phyloP scores from a whole-genome alignment of 2,797 vertebrate genomes.

The Myiotriccus ornatus region DNA sequence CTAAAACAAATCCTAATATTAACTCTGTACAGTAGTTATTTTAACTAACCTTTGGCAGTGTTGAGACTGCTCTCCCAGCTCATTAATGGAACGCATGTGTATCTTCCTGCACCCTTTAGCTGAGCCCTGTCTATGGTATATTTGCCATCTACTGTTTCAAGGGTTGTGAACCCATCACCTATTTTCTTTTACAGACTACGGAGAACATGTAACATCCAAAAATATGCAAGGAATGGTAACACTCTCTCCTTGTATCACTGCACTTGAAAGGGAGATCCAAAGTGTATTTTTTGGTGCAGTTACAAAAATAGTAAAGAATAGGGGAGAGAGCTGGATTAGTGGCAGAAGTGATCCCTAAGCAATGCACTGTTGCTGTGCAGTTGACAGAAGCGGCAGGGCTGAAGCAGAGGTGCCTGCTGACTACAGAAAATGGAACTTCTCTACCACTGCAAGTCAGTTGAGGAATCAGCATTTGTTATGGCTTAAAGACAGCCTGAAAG shows the following conservation, averaged over 20 bases:
- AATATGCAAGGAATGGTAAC: constrained; percentile 75
- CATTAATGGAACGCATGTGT: constrained; percentile 75
- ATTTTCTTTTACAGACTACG: constrained; percentile 69
- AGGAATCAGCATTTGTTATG: not conserved
- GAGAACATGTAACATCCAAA: constrained; percentile 54
- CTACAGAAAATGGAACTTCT: not conserved
- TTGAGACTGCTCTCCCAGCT: constrained; percentile 59
- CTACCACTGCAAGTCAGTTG: not conserved
- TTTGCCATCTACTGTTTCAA: constrained; percentile 41
- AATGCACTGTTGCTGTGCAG: not conserved
- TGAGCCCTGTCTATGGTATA: constrained; percentile 53
- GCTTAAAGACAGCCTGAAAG: not conserved
- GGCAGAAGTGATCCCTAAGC: not conserved
- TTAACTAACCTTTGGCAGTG: constrained; percentile 73
- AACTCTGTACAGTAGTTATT: not conserved
- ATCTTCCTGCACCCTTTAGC: constrained; percentile 73
- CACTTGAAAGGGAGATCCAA: constrained; percentile 67
- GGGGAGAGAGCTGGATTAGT: not conserved
- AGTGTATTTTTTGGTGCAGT: constrained; percentile 70
- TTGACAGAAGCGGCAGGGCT: not conserved
- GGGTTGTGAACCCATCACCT: constrained; percentile 34
- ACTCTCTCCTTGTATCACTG: constrained; percentile 74
- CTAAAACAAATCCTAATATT: not conserved
- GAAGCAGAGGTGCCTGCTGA: not conserved
- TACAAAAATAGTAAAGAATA: constrained; percentile 47